phyloP scores from a whole-genome alignment of 2,113 vertebrate species.

The Aramus guarauna region DNA sequence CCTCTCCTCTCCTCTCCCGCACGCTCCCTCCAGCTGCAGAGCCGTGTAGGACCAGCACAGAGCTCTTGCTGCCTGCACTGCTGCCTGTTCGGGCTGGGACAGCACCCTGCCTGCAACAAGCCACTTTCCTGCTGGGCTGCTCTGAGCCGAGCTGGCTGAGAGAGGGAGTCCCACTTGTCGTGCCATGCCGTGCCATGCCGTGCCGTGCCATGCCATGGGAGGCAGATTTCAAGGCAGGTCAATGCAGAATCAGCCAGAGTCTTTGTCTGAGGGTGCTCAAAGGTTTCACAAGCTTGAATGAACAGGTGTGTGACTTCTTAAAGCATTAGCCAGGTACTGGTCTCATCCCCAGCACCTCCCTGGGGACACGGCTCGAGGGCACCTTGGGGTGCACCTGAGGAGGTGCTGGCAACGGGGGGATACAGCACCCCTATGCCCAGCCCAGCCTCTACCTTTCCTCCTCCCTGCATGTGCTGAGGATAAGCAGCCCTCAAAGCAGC shows the following conservation, averaged over 20 bases:
- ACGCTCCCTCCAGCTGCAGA: accelerated
- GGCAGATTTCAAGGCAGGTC: not conserved
- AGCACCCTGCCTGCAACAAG: not conserved
- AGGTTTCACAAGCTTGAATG: not conserved
- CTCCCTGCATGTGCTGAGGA: not conserved
- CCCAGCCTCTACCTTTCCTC: not conserved
- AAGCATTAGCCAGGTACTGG: not conserved
- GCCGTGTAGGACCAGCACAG: not conserved
- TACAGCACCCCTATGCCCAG: not conserved
- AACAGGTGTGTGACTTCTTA: not conserved
- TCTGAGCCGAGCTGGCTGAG: accelerated
- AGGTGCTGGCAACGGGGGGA: not conserved
- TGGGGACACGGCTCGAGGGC: accelerated
- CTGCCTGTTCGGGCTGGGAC: not conserved
- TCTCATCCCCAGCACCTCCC: not conserved
- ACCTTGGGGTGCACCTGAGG: not conserved
- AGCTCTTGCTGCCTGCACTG: not conserved
- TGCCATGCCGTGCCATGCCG: accelerated
- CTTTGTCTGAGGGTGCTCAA: not conserved
- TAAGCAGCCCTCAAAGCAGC: not conserved
- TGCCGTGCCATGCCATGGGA: accelerated
- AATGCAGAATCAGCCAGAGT: not conserved
- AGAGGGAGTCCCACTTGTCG: not conserved
- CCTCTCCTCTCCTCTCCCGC: accelerated
- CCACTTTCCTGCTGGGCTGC: not conserved